phyloP scores from a whole-genome alignment of 1,140 invertebrate species.

The Ylistrum balloti region DNA sequence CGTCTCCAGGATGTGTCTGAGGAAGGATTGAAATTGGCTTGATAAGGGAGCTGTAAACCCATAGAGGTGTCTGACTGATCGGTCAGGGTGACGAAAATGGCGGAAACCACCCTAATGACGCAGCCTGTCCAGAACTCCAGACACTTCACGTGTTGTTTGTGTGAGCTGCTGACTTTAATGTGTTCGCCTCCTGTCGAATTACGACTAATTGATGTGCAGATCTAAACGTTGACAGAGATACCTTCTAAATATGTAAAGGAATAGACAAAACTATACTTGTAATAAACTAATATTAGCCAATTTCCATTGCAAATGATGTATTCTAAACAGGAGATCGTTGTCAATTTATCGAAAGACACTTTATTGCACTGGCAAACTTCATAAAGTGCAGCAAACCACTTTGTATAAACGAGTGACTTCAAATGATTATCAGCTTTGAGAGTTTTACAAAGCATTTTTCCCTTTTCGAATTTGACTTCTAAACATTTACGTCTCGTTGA shows the following conservation, averaged over 20 bases:
- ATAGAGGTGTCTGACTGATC: constrained; percentile 28
- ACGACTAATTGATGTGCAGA: background rate
- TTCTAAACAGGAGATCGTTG: background rate
- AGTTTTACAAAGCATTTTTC: background rate
- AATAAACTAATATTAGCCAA: background rate
- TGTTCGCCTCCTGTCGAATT: background rate
- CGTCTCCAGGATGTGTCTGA: background rate
- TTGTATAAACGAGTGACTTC: background rate
- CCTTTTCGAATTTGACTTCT: background rate
- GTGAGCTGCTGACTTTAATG: background rate
- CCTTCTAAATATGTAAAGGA: background rate
- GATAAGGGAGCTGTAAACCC: background rate
- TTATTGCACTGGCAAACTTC: background rate
- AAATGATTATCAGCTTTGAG: background rate
- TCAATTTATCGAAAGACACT: background rate
- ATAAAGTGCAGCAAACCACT: background rate
- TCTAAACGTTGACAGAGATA: background rate
- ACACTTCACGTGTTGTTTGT: constrained; percentile 38
- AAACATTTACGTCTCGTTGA: background rate
- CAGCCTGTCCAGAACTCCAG: background rate
- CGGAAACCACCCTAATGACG: constrained; percentile 11
- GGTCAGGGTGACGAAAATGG: background rate
- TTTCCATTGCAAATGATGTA: background rate
- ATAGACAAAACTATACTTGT: background rate
- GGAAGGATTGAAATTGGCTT: constrained; percentile 27